Percentiles rank a stretch among this genome's conserved stretches.
phyloP scores from a whole-genome alignment of 1,140 invertebrate species.

The Anoplophora glabripennis region DNA sequence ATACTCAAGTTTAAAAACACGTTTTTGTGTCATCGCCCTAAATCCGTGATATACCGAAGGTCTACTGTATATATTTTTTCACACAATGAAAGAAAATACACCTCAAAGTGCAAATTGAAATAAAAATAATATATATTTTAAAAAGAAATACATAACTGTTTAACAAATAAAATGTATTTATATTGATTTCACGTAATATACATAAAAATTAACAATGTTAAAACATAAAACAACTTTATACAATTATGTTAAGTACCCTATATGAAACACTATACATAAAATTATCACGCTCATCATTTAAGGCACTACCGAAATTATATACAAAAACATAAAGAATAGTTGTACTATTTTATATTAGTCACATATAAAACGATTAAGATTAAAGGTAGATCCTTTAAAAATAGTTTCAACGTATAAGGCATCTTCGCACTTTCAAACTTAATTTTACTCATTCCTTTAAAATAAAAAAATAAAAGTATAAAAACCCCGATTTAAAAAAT shows the following conservation, averaged over 20 bases:
- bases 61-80: too few species aligned
- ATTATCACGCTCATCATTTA: conserved; percentile 10
- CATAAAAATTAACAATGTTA: conserved; percentile 2
- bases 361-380: neutral
- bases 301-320: conserved; percentile 11
- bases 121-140: too few species aligned
- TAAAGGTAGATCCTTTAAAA: neutral
- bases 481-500: neutral
- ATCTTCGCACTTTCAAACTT: neutral
- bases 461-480: conserved; percentile 7
- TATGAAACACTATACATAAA: conserved; percentile 7
- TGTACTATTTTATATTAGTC: conserved; percentile 6
- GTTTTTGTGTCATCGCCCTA: too few species aligned
- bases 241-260: conserved; percentile 7
- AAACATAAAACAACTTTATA: conserved; percentile 6
- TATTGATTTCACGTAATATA: conserved; percentile 6
- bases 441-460: neutral
- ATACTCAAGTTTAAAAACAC: too few species aligned
- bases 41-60: too few species aligned
- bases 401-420: neutral
- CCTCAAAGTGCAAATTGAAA: too few species aligned
- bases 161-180: conserved; percentile 12
- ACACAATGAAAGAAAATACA: too few species aligned
- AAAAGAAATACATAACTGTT: neutral
- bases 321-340: conserved; percentile 3